Base-by-base conservation (phyloP, 2,113 vertebrate species). In the Zapus hudsonius region DNA sequence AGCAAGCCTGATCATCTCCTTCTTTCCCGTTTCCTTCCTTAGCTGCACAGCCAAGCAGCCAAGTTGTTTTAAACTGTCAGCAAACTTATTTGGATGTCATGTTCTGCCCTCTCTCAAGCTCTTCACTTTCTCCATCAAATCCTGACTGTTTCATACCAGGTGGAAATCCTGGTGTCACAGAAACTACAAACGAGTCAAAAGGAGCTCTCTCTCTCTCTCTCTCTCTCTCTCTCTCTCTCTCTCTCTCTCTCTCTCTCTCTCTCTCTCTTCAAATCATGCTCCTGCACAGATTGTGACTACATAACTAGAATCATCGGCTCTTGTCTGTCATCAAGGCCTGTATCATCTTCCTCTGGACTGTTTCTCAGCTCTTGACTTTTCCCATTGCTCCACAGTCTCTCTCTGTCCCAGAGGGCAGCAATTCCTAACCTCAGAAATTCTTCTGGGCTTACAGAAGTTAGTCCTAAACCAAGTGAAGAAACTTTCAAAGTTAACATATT, bases 101-200 rank as follows among this genome's bases (percentile, higher is more conserved):
- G 63, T 87, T 87, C 80, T 84, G 72, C 63, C 27, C 36, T 55
- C 7, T 16, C 57, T 64, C 25, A 17, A 67, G 22, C 33, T n/a
- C 59, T 86, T 82, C 57, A 17, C n/a, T 94, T 38, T 92, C 84
- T 90, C 59, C 93, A 23, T 78, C 67, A 72, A 69, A 84, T 86
- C 66, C 69, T 69, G 40, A 80, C 40, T 84, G 22, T 79, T 86
- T 64, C 76, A 52, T 52, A 64, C 63, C 80, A 69, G 55, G 40
- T 87, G 20, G 80, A 92, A 95, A 76, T 44, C 36, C 19, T 82
- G 81, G 70, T 67, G 61, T 72, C 63, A 81, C 67, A 63, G 86
- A 93, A 87, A 44, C 25, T 72, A 82, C 91, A 67, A 69, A 40
- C 66, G 69, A 90, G 13, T 92, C 42, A 75, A 40, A 69, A 87